Evolutionary conservation across 2,797 vertebrate genomes (phyloP).

Genomic region (Pteropus rufus): DNA sequence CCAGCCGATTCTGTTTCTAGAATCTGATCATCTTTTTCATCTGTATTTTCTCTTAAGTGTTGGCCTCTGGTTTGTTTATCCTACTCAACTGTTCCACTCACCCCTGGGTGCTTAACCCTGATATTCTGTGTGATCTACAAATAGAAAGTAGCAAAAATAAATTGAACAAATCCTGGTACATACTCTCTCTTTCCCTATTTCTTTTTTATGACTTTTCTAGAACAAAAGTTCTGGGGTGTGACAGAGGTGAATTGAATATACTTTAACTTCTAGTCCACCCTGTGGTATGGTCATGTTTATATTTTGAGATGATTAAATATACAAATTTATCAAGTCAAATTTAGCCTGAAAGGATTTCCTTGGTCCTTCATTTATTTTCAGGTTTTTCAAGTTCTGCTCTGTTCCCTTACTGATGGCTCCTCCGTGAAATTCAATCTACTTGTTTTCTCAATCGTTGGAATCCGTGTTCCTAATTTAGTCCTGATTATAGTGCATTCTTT

Average conservation of each 20-base stretch:
- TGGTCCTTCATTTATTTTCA: neutral
- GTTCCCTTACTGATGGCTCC: neutral
- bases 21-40: neutral
- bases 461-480: neutral
- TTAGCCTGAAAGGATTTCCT: neutral
- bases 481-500: neutral
- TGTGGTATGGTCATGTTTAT: neutral
- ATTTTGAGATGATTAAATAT: neutral
- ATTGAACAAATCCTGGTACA: neutral
- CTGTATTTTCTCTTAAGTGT: neutral
- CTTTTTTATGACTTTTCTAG: neutral
- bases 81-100: neutral
- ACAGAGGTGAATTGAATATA: neutral
- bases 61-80: neutral
- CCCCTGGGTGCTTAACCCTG: neutral
- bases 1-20: neutral
- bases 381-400: neutral
- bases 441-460: neutral
- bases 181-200: neutral
- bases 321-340: neutral
- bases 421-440: neutral
- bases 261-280: neutral
- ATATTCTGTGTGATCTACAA: neutral
- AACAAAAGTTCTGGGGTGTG: neutral
- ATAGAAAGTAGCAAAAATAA: neutral